Percentiles rank a stretch among this genome's conserved stretches.
phyloP scores from a whole-genome alignment of 2,888 invertebrate species.

The Platycheirus albimanus region DNA sequence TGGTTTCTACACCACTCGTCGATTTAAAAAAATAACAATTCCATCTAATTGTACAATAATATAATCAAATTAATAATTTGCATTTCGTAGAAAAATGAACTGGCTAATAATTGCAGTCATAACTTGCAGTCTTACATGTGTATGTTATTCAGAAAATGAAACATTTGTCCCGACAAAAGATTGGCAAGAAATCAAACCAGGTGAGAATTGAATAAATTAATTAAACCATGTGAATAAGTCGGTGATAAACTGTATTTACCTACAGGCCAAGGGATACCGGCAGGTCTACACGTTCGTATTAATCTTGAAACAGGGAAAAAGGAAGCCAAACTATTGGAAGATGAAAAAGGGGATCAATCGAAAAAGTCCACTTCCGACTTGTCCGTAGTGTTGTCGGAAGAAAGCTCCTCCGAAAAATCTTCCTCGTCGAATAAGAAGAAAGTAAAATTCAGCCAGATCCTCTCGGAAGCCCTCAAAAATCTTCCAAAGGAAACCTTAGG shows the following conservation, averaged over 20 bases:
- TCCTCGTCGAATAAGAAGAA: constrained; percentile 70
- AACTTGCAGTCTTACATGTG: constrained; percentile 34
- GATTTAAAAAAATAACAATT: too few relatives aligned
- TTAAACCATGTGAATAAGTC: background rate
- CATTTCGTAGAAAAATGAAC: constrained; percentile 36
- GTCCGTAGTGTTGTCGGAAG: constrained; percentile 38
- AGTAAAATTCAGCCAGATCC: constrained; percentile 77
- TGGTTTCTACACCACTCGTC: too few relatives aligned
- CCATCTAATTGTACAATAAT: background rate
- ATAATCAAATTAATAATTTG: background rate
- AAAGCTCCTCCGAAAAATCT: constrained; percentile 48
- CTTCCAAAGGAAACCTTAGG: constrained; percentile 77
- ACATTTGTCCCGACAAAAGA: constrained; percentile 85
- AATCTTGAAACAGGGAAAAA: constrained; percentile 89
- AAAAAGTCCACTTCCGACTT: constrained; percentile 65
- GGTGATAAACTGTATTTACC: background rate
- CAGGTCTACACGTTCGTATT: constrained; percentile 89
- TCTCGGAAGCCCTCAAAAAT: constrained; percentile 82
- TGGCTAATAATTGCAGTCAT: constrained; percentile 21
- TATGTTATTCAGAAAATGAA: constrained; percentile 77
- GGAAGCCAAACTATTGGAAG: constrained; percentile 89
- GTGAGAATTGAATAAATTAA: constrained; percentile 80
- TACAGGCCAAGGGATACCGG: constrained; percentile 88
- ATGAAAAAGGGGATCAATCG: constrained; percentile 79
- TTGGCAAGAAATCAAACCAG: constrained; percentile 86